Conservation (phyloP, 2,888 invertebrate species). For the Caenorhabditis sinica region DNA sequence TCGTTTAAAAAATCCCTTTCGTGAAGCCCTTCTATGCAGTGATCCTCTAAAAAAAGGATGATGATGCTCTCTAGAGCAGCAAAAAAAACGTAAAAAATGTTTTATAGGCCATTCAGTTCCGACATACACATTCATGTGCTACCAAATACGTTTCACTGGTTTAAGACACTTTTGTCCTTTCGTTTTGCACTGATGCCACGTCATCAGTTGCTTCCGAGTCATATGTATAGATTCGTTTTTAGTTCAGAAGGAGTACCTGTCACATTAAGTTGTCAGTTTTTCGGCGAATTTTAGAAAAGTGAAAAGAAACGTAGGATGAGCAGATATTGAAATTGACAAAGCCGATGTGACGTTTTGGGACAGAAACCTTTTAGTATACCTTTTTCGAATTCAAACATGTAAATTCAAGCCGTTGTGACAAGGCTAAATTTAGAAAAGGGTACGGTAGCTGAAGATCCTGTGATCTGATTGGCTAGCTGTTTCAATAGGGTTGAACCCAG, state of each 20-base stretch:
- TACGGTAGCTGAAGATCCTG: not conserved
- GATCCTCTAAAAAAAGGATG: slow-evolving; percentile 21
- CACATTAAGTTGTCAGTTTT: slow-evolving; percentile 36
- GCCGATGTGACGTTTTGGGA: slow-evolving; percentile 34
- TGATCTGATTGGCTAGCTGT: no score
- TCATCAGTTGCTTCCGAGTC: not conserved
- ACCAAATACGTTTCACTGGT: slow-evolving; percentile 26
- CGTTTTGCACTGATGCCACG: not conserved
- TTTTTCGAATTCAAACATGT: not conserved
- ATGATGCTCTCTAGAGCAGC: slow-evolving; percentile 13
- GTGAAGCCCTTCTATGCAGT: not conserved
- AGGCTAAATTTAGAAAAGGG: not conserved
- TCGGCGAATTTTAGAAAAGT: not conserved
- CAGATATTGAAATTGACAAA: slow-evolving; percentile 15
- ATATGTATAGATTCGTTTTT: not conserved
- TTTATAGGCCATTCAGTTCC: slow-evolving; percentile 57
- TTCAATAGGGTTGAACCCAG: no score
- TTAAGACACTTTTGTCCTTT: not conserved
- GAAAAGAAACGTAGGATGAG: slow-evolving; percentile 17
- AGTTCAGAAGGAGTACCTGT: not conserved
- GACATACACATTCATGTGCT: slow-evolving; percentile 25
- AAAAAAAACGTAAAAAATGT: slow-evolving; percentile 36
- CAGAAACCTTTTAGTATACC: not conserved
- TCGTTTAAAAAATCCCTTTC: slow-evolving; percentile 25
- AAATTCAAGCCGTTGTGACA: not conserved